phyloP scores from a whole-genome alignment of 92 coral and sea anemone species.

The Chrysogorgia sp. region DNA sequence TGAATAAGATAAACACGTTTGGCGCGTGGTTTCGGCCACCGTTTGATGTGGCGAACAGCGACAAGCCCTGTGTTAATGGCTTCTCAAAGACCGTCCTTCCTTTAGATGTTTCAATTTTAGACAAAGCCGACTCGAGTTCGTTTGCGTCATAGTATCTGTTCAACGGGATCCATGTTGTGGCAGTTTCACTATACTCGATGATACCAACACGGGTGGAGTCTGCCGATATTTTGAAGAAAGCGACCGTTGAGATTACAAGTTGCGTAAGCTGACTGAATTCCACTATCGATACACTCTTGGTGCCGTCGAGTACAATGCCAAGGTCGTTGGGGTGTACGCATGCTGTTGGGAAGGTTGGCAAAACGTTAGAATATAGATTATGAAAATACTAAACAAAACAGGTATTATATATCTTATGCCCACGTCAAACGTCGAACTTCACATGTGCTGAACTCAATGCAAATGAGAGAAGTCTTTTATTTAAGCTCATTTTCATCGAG shows the following conservation, averaged over 20 bases:
- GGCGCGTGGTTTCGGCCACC: conserved; percentile 57
- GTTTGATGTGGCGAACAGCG: conserved; percentile 6
- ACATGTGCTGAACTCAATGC: too few species aligned
- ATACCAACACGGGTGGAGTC: conserved; percentile 72
- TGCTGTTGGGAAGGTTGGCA: conserved; percentile 44
- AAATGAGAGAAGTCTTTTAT: too few species aligned
- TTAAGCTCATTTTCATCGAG: too few species aligned
- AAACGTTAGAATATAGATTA: not conserved
- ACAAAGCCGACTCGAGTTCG: not conserved
- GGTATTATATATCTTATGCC: too few species aligned
- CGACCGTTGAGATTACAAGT: conserved; percentile 62
- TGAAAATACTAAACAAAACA: not conserved
- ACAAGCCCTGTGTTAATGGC: conserved; percentile 21
- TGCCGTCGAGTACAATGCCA: conserved; percentile 79
- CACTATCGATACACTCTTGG: conserved; percentile 41
- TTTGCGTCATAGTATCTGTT: not conserved
- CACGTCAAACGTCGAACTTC: too few species aligned
- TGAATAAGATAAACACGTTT: conserved; percentile 57
- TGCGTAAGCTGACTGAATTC: conserved; percentile 58
- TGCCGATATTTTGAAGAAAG: conserved; percentile 69
- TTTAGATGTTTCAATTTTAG: not conserved
- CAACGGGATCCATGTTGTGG: conserved; percentile 32
- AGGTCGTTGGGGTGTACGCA: conserved; percentile 94
- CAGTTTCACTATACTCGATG: conserved; percentile 61
- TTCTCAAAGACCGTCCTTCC: conserved; percentile 21